phyloP scores from a whole-genome alignment of 2,113 vertebrate genomes.

The Phrynosoma blainvillii region DNA sequence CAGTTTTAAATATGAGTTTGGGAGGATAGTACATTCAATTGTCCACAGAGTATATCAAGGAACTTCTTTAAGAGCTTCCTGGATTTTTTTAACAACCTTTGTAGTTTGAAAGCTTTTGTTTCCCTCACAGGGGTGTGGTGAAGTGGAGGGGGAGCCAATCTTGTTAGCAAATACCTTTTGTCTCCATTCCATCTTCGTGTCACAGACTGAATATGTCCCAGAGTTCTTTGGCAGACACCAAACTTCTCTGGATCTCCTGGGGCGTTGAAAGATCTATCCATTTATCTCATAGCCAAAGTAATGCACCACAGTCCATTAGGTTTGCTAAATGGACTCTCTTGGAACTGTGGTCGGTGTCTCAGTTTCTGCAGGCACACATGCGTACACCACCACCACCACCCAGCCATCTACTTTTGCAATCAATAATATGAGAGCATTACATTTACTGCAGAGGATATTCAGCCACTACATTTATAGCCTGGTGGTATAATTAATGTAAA shows the following conservation, averaged over 20 bases:
- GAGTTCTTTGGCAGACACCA: not conserved
- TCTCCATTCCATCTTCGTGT: not conserved
- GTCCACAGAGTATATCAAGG: not conserved
- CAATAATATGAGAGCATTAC: not conserved
- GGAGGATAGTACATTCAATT: not conserved
- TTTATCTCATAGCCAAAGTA: not conserved
- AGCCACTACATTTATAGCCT: not conserved
- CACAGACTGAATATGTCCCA: not conserved
- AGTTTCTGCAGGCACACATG: not conserved
- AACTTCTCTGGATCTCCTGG: not conserved
- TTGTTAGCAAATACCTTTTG: too few species aligned
- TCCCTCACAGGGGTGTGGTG: not conserved
- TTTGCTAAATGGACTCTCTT: not conserved
- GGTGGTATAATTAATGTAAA: not conserved
- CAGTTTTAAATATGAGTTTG: not conserved
- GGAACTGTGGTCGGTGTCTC: not conserved
- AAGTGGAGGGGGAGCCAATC: too few species aligned
- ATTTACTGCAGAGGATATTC: not conserved
- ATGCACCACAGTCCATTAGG: conserved; percentile 2
- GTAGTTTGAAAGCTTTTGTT: not conserved
- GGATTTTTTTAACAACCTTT: not conserved
- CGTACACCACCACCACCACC: not conserved
- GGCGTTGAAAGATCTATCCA: not conserved
- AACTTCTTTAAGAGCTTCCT: not conserved
- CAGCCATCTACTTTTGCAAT: not conserved